Evolutionary conservation across 1,140 invertebrate genomes (phyloP), one percentile per base, ranked within the genome.

Genomic region (Caligus rogercresseyi): DNA sequence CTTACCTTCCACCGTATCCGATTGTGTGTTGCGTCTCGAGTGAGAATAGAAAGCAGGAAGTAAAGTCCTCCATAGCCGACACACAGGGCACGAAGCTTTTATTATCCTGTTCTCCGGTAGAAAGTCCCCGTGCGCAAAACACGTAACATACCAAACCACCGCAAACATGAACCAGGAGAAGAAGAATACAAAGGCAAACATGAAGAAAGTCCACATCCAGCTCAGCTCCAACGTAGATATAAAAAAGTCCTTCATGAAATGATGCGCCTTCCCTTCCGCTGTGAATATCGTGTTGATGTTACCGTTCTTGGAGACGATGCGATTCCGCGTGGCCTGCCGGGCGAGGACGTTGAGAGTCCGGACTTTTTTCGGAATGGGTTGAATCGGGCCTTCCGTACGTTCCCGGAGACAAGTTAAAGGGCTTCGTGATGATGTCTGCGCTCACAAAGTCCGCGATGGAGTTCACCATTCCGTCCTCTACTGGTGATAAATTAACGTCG

Each of bases 191-290:
- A 94, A 76, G 0, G 87, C 85, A 71, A 97, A 95, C 52, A 90
- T 85, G 25, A 96, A 75, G 18, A 97, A 74, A 0, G 91, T 96
- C 87, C 91, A 98, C n/a, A 91, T 81, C 92, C 94, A 98, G 20
- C 18, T 56, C 3, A 63, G 23, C 14, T 63, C 61, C 20, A 63
- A 24, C n/a, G 52, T 63, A 16, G 61, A 56, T 14, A 53, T 55
- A 24, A 63, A 63, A 25, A 63, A 54, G 43, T 63, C 61, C 21
- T 55, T 63, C 43, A 63, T 18, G 24, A 63, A 63, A 16, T 63
- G 52, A 24, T 58, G 53, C 3, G 16, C 23, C 18, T 59, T n/a
- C 2, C 21, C 52, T 11, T 52, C 24, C 1, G 61, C 15, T 25
- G 21, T 26, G 24, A n/a, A 57, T n/a, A 59, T 21, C 1, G 61